phyloP scores from a whole-genome alignment of 2,888 invertebrate genomes.

The Ommatoiulus sabulosus region DNA sequence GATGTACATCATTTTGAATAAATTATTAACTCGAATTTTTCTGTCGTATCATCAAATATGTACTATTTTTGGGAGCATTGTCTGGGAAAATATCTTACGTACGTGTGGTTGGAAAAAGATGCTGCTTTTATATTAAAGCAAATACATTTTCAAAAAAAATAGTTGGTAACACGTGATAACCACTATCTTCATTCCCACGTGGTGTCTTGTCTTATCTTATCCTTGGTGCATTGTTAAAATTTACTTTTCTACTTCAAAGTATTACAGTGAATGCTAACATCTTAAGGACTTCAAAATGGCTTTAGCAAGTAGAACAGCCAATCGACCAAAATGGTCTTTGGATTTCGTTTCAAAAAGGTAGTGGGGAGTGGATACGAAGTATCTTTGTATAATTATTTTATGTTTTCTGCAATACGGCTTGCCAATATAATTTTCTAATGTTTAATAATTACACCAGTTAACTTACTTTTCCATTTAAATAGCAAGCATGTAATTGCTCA shows the following conservation, averaged over 20 bases:
- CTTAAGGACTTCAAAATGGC: neutral
- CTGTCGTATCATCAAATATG: neutral
- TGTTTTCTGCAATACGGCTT: neutral
- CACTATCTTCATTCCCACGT: neutral
- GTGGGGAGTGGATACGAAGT: neutral
- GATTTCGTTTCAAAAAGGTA: conserved; percentile 52
- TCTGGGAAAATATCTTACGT: neutral
- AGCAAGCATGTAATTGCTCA: neutral
- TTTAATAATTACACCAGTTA: neutral
- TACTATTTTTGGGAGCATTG: neutral
- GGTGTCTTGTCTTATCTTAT: neutral
- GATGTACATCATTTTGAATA: conserved; percentile 21
- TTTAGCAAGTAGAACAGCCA: neutral
- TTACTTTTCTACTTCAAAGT: no score
- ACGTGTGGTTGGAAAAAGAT: neutral
- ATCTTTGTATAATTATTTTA: neutral
- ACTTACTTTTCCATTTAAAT: neutral
- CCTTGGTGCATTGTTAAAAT: neutral
- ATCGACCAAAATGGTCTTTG: conserved; percentile 49
- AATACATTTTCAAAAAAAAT: neutral
- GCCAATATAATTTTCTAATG: no score
- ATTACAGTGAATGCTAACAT: neutral
- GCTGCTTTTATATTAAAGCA: neutral
- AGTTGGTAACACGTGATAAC: neutral
- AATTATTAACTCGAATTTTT: neutral